A percentile compares a stretch with the other conserved stretches of the same genome.
Conservation (phyloP, 2,113 vertebrate species). For the Syngnathus floridae region DNA sequence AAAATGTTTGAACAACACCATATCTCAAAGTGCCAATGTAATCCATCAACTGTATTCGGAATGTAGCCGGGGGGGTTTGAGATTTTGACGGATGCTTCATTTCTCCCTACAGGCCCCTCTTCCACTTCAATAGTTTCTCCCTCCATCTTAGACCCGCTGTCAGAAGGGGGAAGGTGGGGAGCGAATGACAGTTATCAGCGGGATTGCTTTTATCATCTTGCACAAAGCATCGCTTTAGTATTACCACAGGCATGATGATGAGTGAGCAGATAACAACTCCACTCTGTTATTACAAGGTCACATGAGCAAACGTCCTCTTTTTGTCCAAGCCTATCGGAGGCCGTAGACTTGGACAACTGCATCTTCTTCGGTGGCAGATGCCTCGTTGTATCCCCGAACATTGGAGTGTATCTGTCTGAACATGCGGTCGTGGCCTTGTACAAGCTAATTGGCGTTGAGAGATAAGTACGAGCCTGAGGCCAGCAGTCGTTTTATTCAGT, state of each 20-base stretch:
- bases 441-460: conserved; percentile 50
- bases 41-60: conserved; percentile 15
- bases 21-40: not conserved
- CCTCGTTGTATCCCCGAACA: conserved; percentile 31
- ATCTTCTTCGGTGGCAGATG: conserved; percentile 26
- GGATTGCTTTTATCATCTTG: conserved; percentile 30
- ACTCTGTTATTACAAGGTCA: not conserved
- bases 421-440: conserved; percentile 30
- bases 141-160: conserved; percentile 17
- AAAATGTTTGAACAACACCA: too few species aligned
- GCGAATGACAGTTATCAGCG: conserved; percentile 21
- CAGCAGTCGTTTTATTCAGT: conserved; percentile 18
- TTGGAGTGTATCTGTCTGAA: conserved; percentile 48
- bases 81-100: conserved; percentile 42
- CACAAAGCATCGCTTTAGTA: conserved; percentile 39
- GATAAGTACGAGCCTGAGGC: conserved; percentile 30
- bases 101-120: conserved; percentile 25
- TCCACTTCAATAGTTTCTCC: conserved; percentile 36
- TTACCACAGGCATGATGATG: conserved; percentile 30
- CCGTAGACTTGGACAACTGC: not conserved
- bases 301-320: conserved; percentile 8
- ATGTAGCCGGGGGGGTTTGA: conserved; percentile 21
- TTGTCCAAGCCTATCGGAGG: conserved; percentile 8
- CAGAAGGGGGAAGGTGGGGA: conserved; percentile 10
- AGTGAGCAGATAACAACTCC: conserved; percentile 23